These are phyloP conservation scores for human (Homo sapiens) DNA, from an alignment of 2,113 vertebrate species.

Conservation along the genomic window DNA sequence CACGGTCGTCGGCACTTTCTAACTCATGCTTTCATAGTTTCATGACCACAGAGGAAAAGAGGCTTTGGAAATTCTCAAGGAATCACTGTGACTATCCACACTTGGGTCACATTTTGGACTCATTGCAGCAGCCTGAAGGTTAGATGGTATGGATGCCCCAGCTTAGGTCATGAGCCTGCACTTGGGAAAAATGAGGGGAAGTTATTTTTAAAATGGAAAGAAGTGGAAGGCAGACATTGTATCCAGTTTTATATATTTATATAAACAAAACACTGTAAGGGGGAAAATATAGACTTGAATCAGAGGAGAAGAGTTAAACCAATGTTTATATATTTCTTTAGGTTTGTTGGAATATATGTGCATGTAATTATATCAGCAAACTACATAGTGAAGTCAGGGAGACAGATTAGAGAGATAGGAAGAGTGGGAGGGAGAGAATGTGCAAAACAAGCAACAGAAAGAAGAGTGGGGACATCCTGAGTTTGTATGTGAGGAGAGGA, in stretches of 20 bases:
- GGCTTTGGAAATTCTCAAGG: neutral
- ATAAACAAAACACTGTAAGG: neutral
- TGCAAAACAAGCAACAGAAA: neutral
- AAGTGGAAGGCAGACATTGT: neutral
- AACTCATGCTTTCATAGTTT: neutral
- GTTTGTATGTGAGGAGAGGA: neutral
- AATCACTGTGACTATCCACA: neutral
- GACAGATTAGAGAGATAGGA: neutral
- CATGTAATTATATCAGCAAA: neutral
- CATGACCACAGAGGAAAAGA: neutral
- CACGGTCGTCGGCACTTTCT: neutral
- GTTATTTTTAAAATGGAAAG: neutral
- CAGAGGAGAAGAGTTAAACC: neutral
- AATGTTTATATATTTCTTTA: neutral
- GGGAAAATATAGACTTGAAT: neutral
- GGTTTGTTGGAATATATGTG: neutral
- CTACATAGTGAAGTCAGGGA: neutral
- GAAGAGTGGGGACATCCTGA: neutral
- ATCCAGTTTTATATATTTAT: neutral
- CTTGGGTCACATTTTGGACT: neutral
- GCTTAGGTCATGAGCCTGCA: neutral
- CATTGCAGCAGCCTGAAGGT: neutral
- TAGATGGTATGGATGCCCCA: neutral
- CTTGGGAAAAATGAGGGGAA: neutral
- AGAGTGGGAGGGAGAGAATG: neutral